Percentiles rank a stretch among this genome's conserved stretches.
Evolutionary conservation across 2,888 invertebrate species (phyloP).

Genomic region (Anorthoa munda): DNA sequence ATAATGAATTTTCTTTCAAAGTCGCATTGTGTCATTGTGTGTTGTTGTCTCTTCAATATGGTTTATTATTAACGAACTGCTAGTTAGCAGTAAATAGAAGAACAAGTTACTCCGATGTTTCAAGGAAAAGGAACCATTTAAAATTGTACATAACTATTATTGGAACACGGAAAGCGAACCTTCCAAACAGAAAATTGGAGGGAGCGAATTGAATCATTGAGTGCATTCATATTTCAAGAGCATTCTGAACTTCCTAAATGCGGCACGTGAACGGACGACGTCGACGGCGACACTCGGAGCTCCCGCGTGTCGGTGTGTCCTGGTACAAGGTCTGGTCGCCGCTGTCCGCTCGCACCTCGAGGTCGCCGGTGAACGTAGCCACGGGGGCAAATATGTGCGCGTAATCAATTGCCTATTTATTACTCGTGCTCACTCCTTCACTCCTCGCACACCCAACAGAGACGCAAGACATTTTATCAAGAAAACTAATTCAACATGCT

Average conservation of each 20-base stretch:
- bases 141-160: constrained; percentile 30
- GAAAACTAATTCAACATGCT: constrained; percentile 49
- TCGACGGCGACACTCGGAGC: constrained; percentile 69
- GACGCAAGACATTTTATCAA: constrained; percentile 47
- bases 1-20: neutral
- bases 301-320: constrained; percentile 72
- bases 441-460: constrained; percentile 53
- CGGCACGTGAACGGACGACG: constrained; percentile 63
- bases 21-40: neutral
- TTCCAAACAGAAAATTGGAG: constrained; percentile 26
- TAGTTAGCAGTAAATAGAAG: neutral
- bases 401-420: constrained; percentile 75
- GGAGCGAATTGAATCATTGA: constrained; percentile 30
- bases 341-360: constrained; percentile 76
- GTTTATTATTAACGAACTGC: neutral
- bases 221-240: constrained; percentile 67
- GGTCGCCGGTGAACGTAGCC: constrained; percentile 85
- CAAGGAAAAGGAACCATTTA: constrained; percentile 26
- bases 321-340: constrained; percentile 82
- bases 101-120: constrained; percentile 4
- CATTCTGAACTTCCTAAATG: constrained; percentile 69
- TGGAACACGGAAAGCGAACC: constrained; percentile 44
- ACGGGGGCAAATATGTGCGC: constrained; percentile 79
- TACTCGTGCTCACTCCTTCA: constrained; percentile 62
- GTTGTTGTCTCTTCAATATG: neutral